These are phyloP conservation scores for Cygnus buccinator DNA, from an alignment of 2,113 vertebrate species.

Conservation along the genomic window DNA sequence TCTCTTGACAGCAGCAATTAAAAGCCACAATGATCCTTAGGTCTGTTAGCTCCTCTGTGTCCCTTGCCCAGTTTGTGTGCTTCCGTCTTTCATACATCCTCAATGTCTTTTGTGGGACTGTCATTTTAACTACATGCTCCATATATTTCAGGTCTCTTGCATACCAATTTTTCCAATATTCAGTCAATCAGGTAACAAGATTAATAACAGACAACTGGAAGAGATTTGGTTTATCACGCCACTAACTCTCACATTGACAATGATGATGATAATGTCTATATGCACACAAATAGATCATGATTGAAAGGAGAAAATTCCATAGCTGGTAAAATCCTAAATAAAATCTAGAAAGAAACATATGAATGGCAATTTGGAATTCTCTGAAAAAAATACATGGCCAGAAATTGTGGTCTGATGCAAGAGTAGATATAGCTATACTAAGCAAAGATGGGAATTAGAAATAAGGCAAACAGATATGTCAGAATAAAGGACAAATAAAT, in stretches of 20 bases:
- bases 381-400: neutral
- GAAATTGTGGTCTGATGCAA: neutral
- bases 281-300: accelerated
- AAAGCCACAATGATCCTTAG: neutral
- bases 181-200: constrained; percentile 2
- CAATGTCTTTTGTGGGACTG: neutral
- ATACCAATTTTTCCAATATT: constrained; percentile 40
- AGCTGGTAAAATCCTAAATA: neutral
- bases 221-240: neutral
- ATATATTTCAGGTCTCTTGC: neutral
- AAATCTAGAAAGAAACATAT: neutral
- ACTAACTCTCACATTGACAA: constrained; percentile 5
- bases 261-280: constrained; percentile 25
- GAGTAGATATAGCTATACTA: neutral
- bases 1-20: neutral
- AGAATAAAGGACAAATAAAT: neutral
- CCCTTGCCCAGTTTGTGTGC: neutral
- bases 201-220: neutral
- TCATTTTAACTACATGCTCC: neutral
- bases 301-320: neutral
- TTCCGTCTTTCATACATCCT: neutral
- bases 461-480: neutral
- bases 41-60: neutral
- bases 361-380: neutral
- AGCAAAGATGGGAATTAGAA: neutral